Evolutionary conservation across 2,888 invertebrate genomes (phyloP).

Genomic region (Neelides folsomi): DNA sequence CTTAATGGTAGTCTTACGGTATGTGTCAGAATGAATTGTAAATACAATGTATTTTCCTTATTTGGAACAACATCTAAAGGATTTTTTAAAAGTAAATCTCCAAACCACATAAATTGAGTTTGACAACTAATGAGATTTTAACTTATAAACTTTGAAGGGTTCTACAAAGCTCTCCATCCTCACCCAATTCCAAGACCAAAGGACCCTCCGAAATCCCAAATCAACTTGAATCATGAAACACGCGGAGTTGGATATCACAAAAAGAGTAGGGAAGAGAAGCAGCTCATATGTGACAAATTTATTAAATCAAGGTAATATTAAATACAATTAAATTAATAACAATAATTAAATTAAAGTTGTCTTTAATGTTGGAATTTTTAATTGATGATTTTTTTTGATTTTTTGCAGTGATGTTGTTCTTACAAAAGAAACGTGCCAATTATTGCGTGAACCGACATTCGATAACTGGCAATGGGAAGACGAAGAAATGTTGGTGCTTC

Average conservation of each 20-base stretch:
- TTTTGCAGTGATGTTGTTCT: conserved; percentile 49
- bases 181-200: conserved; percentile 37
- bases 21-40: too few relatives aligned
- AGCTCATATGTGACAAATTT: conserved; percentile 31
- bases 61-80: background rate
- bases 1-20: too few relatives aligned
- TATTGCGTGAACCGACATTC: conserved; percentile 56
- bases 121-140: conserved; percentile 1
- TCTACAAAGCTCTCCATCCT: conserved; percentile 50
- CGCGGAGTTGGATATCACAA: conserved; percentile 29
- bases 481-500: conserved; percentile 52
- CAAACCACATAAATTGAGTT: too few relatives aligned
- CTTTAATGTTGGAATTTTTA: background rate
- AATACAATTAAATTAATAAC: background rate
- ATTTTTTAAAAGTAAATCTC: background rate
- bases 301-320: conserved; percentile 25
- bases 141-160: conserved; percentile 40
- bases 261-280: conserved; percentile 24
- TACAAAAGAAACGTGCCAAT: conserved; percentile 49
- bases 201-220: conserved; percentile 1
- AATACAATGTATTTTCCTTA: too few relatives aligned
- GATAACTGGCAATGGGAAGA: conserved; percentile 73
- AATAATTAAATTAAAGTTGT: conserved; percentile 21
- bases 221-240: background rate
- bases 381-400: background rate